Evolutionary conservation across 2,113 vertebrate species (phyloP).

Genomic region (Pleuronectes platessa): DNA sequence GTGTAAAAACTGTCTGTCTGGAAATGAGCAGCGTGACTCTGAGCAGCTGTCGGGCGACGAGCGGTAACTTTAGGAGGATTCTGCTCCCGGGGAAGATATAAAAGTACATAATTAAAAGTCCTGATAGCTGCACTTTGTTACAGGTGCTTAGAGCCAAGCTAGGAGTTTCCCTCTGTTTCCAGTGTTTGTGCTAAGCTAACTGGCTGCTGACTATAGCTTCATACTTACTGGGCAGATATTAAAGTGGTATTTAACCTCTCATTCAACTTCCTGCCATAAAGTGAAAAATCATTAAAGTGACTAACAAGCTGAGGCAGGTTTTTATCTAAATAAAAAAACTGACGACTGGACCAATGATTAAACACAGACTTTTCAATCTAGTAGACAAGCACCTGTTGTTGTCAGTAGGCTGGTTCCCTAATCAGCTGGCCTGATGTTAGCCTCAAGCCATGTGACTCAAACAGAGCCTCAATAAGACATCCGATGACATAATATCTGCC

Average conservation of each 20-base stretch:
- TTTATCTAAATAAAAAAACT: too few relatives aligned
- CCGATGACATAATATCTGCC: slow-evolving; percentile 12
- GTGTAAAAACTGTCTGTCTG: too few relatives aligned
- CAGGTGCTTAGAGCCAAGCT: too few relatives aligned
- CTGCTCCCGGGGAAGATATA: not conserved
- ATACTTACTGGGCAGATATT: not conserved
- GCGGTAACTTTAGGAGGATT: too few relatives aligned
- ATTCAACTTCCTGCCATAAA: not conserved
- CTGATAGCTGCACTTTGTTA: too few relatives aligned
- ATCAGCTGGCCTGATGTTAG: not conserved
- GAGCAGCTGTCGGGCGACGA: too few relatives aligned
- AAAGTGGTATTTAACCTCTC: not conserved
- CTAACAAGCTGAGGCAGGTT: too few relatives aligned
- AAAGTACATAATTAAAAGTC: not conserved
- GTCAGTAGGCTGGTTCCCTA: slow-evolving; percentile 5
- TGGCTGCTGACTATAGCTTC: not conserved
- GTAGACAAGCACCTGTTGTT: not conserved
- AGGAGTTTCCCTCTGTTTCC: not conserved
- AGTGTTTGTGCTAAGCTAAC: not conserved
- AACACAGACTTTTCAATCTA: not conserved
- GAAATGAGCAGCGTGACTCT: too few relatives aligned
- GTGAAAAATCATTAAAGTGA: not conserved
- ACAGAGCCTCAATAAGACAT: slow-evolving; percentile 7
- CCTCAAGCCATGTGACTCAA: slow-evolving; percentile 9
- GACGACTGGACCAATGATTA: not conserved